A percentile compares a stretch with the other conserved stretches of the same genome.
These are phyloP conservation scores for Ectropis crepuscularia DNA, from an alignment of 2,888 invertebrate species.

Conservation along the genomic window DNA sequence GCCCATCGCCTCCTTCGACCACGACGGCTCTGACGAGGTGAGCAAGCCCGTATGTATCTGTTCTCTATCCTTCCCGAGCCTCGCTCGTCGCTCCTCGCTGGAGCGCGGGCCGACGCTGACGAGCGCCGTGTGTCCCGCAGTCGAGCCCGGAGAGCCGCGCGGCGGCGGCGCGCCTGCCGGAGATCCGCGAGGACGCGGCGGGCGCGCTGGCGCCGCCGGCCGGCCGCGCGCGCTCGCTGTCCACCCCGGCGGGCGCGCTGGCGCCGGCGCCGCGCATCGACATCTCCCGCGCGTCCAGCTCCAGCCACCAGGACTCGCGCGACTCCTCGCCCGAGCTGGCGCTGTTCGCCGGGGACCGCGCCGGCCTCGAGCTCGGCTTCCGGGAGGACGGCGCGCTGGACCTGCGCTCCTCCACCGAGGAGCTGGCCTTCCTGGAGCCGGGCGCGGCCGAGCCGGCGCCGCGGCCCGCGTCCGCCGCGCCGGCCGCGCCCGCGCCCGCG, in stretches of 20 bases:
- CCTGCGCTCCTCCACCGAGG: conserved; percentile 94
- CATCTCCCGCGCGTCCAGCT: conserved; percentile 94
- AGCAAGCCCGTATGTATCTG: conserved; percentile 83
- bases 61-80: conserved; percentile 52
- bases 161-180: conserved; percentile 79
- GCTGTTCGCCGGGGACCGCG: conserved; percentile 83
- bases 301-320: conserved; percentile 93
- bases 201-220: conserved; percentile 55
- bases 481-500: conserved; percentile 69
- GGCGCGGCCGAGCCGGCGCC: conserved; percentile 54
- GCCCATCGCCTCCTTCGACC: conserved; percentile 96
- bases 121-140: conserved; percentile 56
- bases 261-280: conserved; percentile 94
- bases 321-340: conserved; percentile 94
- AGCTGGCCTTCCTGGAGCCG: conserved; percentile 91
- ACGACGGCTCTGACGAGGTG: conserved; percentile 93
- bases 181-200: conserved; percentile 72
- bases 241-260: conserved; percentile 90
- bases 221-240: conserved; percentile 79
- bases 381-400: conserved; percentile 93
- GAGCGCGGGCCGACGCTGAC: neutral
- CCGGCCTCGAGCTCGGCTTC: conserved; percentile 82
- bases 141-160: conserved; percentile 86
- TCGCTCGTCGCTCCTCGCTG: conserved; percentile 51
- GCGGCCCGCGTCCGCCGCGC: conserved; percentile 47